Evolutionary conservation across 2,888 invertebrate genomes (phyloP), one percentile per base, ranked within the genome.

Genomic region (Boloria euphrosyne): DNA sequence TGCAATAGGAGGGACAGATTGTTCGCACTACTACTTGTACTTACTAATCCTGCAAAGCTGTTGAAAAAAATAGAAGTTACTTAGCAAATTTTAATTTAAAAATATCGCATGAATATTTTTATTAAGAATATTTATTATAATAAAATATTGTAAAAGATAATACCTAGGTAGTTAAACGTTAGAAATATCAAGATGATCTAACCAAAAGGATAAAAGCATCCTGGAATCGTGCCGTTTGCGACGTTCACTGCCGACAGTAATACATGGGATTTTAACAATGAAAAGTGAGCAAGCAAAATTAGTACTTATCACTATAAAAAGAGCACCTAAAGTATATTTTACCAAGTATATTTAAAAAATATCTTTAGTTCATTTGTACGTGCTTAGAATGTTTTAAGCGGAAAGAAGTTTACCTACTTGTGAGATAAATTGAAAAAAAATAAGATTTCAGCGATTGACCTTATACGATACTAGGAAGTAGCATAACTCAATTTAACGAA

Each of bases 101-200:
- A 27, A n/a, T 27, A 27, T 27, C 27, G 5, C 27, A 4, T 27
- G 27, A 6, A 6, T n/a, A n/a, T n/a, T n/a, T n/a, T n/a, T n/a
- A n/a, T n/a, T n/a, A n/a, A n/a, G n/a, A n/a, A n/a, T n/a, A n/a
- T n/a, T n/a, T 38, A 22, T 22, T 22, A 2, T 38, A 38, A 38
- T 38, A 38, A 38, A 10, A 38, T 38, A 38, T 38, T 10, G 10
- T 10, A 10, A 10, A 38, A 10, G 31, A 38, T 38, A 10, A 22
- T 46, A 46, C n/a, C n/a, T n/a, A n/a, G n/a, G n/a, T n/a, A n/a
- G n/a, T n/a, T n/a, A n/a, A 51, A 43, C 51, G 43, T 51, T 51
- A 60, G 51, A 51, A 60, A 16, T 38, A 43, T 44, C 51, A 38
- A 60, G 22, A 60, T 60, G 60, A 51, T 51, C 51, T 60, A 43